Conservation (phyloP, 2,113 vertebrate genomes). For the Gymnorhina tibicen region DNA sequence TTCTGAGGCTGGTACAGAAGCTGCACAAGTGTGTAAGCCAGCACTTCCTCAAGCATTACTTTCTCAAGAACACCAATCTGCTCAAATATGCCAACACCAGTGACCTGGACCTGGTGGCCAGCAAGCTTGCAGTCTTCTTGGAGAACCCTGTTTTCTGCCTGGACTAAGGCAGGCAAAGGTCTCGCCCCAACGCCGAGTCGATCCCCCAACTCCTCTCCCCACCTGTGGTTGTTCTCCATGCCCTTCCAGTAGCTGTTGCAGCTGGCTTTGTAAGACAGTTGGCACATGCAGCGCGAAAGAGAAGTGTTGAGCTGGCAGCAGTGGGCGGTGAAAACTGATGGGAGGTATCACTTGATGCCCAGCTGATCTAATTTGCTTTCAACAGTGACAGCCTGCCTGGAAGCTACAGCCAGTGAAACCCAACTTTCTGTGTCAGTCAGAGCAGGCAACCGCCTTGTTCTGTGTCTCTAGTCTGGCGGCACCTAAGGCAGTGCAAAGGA, state of each 20-base stretch:
- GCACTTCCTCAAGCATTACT: conserved; percentile 80
- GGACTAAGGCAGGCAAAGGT: conserved; percentile 42
- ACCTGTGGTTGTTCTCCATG: background rate
- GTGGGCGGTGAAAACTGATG: conserved; percentile 34
- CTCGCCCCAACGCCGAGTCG: background rate
- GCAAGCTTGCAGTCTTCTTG: conserved; percentile 74
- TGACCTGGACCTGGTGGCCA: conserved; percentile 77
- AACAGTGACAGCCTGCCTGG: conserved; percentile 20
- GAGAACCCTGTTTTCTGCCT: conserved; percentile 61
- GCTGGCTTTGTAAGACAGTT: background rate
- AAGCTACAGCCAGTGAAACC: background rate
- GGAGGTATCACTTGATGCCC: conserved; percentile 46
- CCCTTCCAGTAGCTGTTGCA: conserved; percentile 3
- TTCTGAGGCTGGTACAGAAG: conserved; percentile 77
- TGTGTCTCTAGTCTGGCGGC: background rate
- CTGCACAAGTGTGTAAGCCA: conserved; percentile 81
- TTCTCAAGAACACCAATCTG: conserved; percentile 78
- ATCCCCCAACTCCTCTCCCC: background rate
- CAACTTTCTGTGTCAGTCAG: background rate
- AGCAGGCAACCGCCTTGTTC: background rate
- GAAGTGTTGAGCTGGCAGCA: conserved; percentile 39
- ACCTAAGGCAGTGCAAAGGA: background rate
- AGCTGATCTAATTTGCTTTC: conserved; percentile 45
- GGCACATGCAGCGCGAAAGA: conserved; percentile 16
- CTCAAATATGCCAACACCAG: conserved; percentile 72